phyloP scores from a whole-genome alignment of 2,888 invertebrate species.

The Microplitis deprimator region DNA sequence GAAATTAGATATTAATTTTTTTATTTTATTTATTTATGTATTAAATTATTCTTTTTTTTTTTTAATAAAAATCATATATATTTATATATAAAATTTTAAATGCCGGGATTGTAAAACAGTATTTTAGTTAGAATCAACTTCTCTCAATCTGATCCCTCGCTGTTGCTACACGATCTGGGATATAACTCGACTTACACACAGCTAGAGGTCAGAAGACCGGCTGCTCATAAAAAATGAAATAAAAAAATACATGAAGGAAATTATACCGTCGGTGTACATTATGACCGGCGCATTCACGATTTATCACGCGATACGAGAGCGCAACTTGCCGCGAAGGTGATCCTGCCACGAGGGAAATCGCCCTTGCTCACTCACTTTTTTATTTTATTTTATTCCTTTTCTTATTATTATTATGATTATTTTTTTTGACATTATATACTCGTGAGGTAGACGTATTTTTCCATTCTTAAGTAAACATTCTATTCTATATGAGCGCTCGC shows the following conservation, averaged over 20 bases:
- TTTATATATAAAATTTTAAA: not conserved
- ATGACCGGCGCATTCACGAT: constrained; percentile 51
- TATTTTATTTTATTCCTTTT: constrained; percentile 36
- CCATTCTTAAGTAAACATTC: constrained; percentile 30
- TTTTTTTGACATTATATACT: constrained; percentile 5
- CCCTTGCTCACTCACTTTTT: constrained; percentile 43
- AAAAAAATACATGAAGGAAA: constrained; percentile 48
- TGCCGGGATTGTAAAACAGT: not conserved
- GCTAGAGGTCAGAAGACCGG: constrained; percentile 27
- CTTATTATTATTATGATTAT: not conserved
- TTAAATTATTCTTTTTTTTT: not conserved
- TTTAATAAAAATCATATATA: not conserved
- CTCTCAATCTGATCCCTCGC: constrained; percentile 12
- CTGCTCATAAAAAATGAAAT: constrained; percentile 47
- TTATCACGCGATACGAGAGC: constrained; percentile 52
- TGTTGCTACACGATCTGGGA: constrained; percentile 34
- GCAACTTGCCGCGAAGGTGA: constrained; percentile 37
- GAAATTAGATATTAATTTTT: not conserved
- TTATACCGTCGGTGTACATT: constrained; percentile 52
- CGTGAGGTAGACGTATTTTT: constrained; percentile 31
- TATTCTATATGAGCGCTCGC: constrained; percentile 20
- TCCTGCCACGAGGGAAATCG: constrained; percentile 53
- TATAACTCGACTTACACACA: constrained; percentile 32
- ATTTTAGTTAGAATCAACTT: constrained; percentile 14
- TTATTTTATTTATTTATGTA: not conserved